Evolutionary conservation across 2,113 vertebrate genomes (phyloP), one percentile per base, ranked within the genome.

Genomic region (Otis tarda): DNA sequence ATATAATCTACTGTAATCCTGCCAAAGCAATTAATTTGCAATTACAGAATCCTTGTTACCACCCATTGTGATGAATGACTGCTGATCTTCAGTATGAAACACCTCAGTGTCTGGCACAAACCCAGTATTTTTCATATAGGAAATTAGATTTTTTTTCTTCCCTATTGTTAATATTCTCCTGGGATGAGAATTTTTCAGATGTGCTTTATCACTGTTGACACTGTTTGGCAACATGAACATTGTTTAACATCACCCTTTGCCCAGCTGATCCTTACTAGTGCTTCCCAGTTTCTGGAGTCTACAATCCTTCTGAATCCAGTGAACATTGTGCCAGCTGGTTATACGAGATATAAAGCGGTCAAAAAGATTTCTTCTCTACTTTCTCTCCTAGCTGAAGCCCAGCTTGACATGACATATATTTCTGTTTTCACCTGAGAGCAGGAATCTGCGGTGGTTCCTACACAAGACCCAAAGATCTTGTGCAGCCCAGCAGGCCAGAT

Each of bases 21-120:
- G 94, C 92, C 65, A 94, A 80, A 96, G 55, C 35, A 90, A 94
- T 89, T 95, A 93, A 76, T 91, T 94, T 92, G 80, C 94, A 96
- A 89, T 91, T 84, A 96, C 78, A 93, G 83, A 96, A 75, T 50
- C 76, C 71, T 65, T 85, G 55, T 87, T 94, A 70, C 90, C 87
- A 86, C 95, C 77, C 75, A 52, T 30, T 39, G 73, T 70, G 90
- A 97, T 81, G 50, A 93, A 94, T 75, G 74, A 75, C 57, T 60
- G 84, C 67, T 82, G 77, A 91, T 95, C 85, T 82, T 50, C 76
- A 84, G 83, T 70, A 53, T 59, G 73, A 95, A 95, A 89, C 78
- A 96, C 94, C 87, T 95, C 89, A 30, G 45, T 20, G 67, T 41
- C 47, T 93, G 93, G 96, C 93, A 95, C 14, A 83, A 91, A 94